Percentiles rank a stretch among this genome's conserved stretches.
phyloP scores from a whole-genome alignment of 1,140 invertebrate species.

The Tetramorium alpestre region DNA sequence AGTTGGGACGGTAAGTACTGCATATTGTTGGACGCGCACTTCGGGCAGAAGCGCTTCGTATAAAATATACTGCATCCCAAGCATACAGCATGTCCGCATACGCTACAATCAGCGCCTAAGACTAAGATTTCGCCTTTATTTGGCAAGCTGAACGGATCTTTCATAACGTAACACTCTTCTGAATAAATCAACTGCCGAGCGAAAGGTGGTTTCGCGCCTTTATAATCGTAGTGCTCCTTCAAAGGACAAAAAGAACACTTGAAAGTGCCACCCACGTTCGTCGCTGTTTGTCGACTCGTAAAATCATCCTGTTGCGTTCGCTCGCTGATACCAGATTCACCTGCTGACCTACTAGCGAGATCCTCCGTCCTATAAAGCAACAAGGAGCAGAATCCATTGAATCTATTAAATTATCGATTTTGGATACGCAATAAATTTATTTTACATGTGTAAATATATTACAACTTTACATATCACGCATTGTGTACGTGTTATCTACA shows the following conservation, averaged over 20 bases:
- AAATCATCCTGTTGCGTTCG: conserved; percentile 69
- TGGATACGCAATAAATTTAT: conserved; percentile 66
- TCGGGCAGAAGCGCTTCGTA: conserved; percentile 89
- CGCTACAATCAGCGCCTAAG: conserved; percentile 90
- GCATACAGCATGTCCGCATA: conserved; percentile 90
- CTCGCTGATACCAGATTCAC: conserved; percentile 55
- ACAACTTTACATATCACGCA: background rate
- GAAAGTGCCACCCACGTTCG: conserved; percentile 84
- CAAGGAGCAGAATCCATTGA: conserved; percentile 48
- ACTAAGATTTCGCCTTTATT: conserved; percentile 90
- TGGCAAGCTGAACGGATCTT: conserved; percentile 92
- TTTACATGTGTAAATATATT: conserved; percentile 36
- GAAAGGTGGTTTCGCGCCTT: conserved; percentile 90
- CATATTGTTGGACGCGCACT: conserved; percentile 88
- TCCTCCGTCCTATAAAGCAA: conserved; percentile 76
- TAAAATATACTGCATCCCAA: conserved; percentile 94
- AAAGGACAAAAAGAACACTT: conserved; percentile 89
- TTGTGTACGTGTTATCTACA: background rate
- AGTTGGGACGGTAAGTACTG: conserved; percentile 89
- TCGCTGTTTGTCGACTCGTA: conserved; percentile 57
- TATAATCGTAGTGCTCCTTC: conserved; percentile 90
- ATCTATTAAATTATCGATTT: background rate
- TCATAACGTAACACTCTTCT: conserved; percentile 92
- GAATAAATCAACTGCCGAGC: conserved; percentile 87
- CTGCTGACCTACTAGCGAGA: conserved; percentile 48